Conservation (phyloP, 2,888 invertebrate genomes). For the Fabriciana adippe region DNA sequence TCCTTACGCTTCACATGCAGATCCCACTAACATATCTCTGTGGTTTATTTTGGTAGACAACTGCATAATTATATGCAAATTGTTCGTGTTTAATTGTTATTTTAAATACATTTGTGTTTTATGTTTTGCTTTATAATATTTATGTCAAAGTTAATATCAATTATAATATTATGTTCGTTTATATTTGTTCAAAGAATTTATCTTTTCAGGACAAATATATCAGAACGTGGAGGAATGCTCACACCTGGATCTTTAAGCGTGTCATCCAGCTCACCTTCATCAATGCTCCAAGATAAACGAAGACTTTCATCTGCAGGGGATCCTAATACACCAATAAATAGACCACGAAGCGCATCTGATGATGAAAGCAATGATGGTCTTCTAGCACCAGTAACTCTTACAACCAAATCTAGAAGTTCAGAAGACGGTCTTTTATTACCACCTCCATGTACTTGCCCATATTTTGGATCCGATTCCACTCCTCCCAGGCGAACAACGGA, state of each 20-base stretch:
- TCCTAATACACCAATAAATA: slow-evolving; percentile 60
- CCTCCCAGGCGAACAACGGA: slow-evolving; percentile 76
- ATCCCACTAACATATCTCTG: slow-evolving; percentile 18
- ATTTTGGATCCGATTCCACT: slow-evolving; percentile 87
- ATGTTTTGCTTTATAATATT: background rate
- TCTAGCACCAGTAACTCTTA: slow-evolving; percentile 63
- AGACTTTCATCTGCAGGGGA: slow-evolving; percentile 69
- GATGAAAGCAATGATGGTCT: slow-evolving; percentile 71
- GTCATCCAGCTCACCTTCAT: slow-evolving; percentile 76
- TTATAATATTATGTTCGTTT: slow-evolving; percentile 1
- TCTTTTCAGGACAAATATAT: slow-evolving; percentile 65
- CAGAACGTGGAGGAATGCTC: slow-evolving; percentile 72
- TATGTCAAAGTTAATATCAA: background rate
- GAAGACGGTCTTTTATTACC: slow-evolving; percentile 83
- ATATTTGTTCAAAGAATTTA: background rate
- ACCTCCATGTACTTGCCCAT: slow-evolving; percentile 91
- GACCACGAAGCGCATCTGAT: slow-evolving; percentile 73
- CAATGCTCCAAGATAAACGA: slow-evolving; percentile 71
- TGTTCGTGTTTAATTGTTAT: slow-evolving; percentile 8
- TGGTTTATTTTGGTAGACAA: slow-evolving; percentile 21
- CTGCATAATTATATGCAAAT: slow-evolving; percentile 17
- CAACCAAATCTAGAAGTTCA: slow-evolving; percentile 72
- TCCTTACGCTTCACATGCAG: slow-evolving; percentile 28
- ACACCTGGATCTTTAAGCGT: slow-evolving; percentile 75
- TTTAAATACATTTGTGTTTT: slow-evolving; percentile 1